Conservation (phyloP, 1,140 invertebrate species). For the Drosophila subpulchrella region DNA sequence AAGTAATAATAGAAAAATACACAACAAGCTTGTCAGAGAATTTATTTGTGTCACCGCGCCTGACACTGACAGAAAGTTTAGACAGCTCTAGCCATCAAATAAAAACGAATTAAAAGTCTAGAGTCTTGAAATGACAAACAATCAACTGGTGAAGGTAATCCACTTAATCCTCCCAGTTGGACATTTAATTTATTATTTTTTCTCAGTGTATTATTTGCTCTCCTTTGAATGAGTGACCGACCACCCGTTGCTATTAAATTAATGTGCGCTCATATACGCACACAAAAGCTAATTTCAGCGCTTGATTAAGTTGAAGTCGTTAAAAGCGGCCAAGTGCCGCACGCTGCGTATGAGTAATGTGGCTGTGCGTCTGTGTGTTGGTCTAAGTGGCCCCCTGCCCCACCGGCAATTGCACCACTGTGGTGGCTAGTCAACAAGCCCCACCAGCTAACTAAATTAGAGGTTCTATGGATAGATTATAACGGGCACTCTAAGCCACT, state of each 20-base stretch:
- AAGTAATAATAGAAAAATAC: constrained; percentile 59
- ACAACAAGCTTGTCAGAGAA: constrained; percentile 23
- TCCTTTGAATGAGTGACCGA: constrained; percentile 32
- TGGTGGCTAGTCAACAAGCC: constrained; percentile 15
- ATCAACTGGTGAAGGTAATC: neutral
- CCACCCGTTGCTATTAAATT: constrained; percentile 75
- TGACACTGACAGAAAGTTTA: constrained; percentile 25
- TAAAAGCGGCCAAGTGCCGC: constrained; percentile 74
- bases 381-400: constrained; percentile 52
- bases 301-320: constrained; percentile 82
- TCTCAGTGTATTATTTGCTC: constrained; percentile 19
- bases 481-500: constrained; percentile 10
- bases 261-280: constrained; percentile 80
- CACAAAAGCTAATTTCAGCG: constrained; percentile 81
- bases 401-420: constrained; percentile 8
- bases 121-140: neutral
- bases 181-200: neutral
- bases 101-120: neutral
- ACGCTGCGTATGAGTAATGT: constrained; percentile 80
- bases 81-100: no score
- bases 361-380: constrained; percentile 33
- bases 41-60: constrained; percentile 34
- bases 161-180: neutral
- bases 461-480: constrained; percentile 32
- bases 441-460: constrained; percentile 30